Base-by-base conservation (phyloP, 2,797 vertebrate species). In the Hirundo rustica region DNA sequence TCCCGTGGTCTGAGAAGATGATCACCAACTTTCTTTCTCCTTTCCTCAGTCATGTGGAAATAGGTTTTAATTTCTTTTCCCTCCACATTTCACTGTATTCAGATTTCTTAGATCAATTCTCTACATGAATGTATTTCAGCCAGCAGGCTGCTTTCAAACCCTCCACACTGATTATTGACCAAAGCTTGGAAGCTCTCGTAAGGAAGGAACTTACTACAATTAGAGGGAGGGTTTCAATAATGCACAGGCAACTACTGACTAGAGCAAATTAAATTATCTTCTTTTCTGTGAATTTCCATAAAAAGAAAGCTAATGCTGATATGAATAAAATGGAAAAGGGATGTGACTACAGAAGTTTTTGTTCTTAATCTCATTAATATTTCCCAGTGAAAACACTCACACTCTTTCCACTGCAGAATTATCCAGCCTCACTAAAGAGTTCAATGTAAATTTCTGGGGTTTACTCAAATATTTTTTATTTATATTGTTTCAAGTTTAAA, bases 381-480 rank as follows among this genome's bases (percentile, higher is more conserved):
- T 89, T 89, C 61, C 38, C 42, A 50, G 7, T 38, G 20, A 71
- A 93, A 85, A 87, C 23, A 54, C 3, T 64, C 26, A 19, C 11
- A 8, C 15, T 57, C 4, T 70, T 90, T 88, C 55, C 4, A 3
- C 8, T 27, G 13, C 34, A 75, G 36, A 45, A 47, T 23, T 53
- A n/a, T 15, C 19, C 45, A 67, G 10, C 10, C 25, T 12, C 70
- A 29, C 0, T 0, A 78, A 82, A 71, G 19, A 23, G 2, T 30
- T 71, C 47, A 68, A 13, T 36, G 22, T 40, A 26, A 75, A 73
- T 70, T 71, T 73, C 25, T 60, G 3, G 0, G 2, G 74, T 85
- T 75, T n/a, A 64, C 20, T 71, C 5, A 74, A 42, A 36, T 71
- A 36, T 7, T 4, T 2, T 83, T 66, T 29, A 45, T 65, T 82